Percentiles rank a stretch among this genome's conserved stretches.
Evolutionary conservation across 1,140 invertebrate species (phyloP).

Genomic region (Drosophila oshimai): DNA sequence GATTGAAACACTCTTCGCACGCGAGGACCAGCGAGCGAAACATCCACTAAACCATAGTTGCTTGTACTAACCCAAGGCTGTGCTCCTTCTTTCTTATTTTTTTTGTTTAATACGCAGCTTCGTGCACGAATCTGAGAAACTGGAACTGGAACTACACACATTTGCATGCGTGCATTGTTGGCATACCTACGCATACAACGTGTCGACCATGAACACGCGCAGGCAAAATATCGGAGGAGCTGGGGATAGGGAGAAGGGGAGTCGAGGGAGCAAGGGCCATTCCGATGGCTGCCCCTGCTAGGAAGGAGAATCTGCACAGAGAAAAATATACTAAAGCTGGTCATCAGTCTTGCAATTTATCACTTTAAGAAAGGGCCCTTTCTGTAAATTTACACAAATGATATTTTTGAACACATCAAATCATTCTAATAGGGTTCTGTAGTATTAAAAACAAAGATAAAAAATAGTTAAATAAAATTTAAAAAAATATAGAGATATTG

Average conservation of each 20-base stretch:
- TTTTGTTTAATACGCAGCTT: background rate
- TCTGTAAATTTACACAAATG: too few relatives aligned
- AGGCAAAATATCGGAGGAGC: too few relatives aligned
- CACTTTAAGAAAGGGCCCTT: too few relatives aligned
- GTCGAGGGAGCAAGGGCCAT: background rate
- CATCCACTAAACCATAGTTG: slow-evolving; percentile 35
- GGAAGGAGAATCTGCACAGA: slow-evolving; percentile 25
- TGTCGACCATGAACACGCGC: slow-evolving; percentile 35
- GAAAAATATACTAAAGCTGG: too few relatives aligned
- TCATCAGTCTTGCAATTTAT: too few relatives aligned
- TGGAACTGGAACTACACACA: slow-evolving; percentile 60
- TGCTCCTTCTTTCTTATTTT: background rate
- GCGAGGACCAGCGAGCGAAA: slow-evolving; percentile 37
- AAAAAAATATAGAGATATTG: too few relatives aligned
- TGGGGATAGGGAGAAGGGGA: background rate
- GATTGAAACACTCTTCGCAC: slow-evolving; percentile 74
- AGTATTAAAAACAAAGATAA: too few relatives aligned
- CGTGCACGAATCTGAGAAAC: slow-evolving; percentile 20
- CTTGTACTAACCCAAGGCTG: slow-evolving; percentile 3
- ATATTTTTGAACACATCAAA: too few relatives aligned
- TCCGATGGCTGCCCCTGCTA: slow-evolving; percentile 22
- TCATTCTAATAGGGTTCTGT: too few relatives aligned
- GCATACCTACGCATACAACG: slow-evolving; percentile 78
- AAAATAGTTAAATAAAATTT: too few relatives aligned
- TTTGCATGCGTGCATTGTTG: slow-evolving; percentile 79